Base-by-base conservation (phyloP, 2,888 invertebrate species). In the Cheilosia impressa region DNA sequence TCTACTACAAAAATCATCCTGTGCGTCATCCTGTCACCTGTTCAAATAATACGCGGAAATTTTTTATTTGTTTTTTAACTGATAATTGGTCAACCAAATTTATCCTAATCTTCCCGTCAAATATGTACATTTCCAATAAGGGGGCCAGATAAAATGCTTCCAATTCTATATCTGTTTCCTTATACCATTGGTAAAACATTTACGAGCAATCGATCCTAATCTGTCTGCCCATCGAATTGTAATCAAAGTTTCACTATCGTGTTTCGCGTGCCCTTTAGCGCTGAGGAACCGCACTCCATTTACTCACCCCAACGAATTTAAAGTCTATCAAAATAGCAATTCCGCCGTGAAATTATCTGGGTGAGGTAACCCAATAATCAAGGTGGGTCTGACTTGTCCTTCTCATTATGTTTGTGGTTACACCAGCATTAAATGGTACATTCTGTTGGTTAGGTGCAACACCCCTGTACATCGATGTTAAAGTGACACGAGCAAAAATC, bases 351-450 rank as follows among this genome's bases (percentile, higher is more conserved):
- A 60, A 58, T 52, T 68, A 24, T 50, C 50, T 66, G 50, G 27
- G 38, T 66, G 41, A 66, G 52, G 52, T 58, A 50, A 31, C 41
- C 50, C 50, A 76, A 43, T 58, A 50, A 58, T 75, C 19, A 58
- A 66, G 57, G 50, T 41, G 22, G 38, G 6, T 5, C 9, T 19
- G 41, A 50, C 38, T 45, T 53, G 76, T 31, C 52, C 24, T 45
- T 55, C 22, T 6, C n/a, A 52, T 13, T 27, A 47, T 31, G 24
- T 38, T 66, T 38, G 19, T 13, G 17, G n/a, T 47, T 45, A 65
- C 34, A 38, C 34, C 15, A 38, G 50, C 22, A 34, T 17, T 65
- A 65, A 34, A 22, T 34, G 31, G 34, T 3, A 34, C 4, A 34
- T 63, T 7, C 10, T 47, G 6, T 31, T 47, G 50, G 22, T 34